These are phyloP conservation scores for Xenopus petersii DNA, from an alignment of 2,797 vertebrate genomes.

Conservation along the genomic window DNA sequence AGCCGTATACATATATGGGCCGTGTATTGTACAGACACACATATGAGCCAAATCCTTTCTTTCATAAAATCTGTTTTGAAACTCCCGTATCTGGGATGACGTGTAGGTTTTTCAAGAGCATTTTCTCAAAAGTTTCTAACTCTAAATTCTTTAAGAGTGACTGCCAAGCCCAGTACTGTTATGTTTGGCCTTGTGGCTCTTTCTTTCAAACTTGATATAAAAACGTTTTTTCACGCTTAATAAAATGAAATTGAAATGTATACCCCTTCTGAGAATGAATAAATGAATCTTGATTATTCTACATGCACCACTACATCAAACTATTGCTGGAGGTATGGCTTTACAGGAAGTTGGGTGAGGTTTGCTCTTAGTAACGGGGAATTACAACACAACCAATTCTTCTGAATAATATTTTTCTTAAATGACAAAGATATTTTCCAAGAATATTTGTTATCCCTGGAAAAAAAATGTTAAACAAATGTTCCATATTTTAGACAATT, in stretches of 20 bases:
- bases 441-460: slow-evolving; percentile 11
- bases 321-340: slow-evolving; percentile 32
- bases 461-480: not conserved
- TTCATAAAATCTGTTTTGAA: no score
- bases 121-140: not conserved
- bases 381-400: slow-evolving; percentile 22
- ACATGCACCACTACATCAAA: slow-evolving; percentile 28
- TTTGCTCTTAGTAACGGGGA: slow-evolving; percentile 22
- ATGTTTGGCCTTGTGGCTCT: not conserved
- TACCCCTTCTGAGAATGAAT: slow-evolving; percentile 22
- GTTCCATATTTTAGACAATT: slow-evolving; percentile 1
- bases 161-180: slow-evolving; percentile 27
- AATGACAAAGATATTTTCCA: slow-evolving; percentile 9
- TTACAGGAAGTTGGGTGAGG: slow-evolving; percentile 34
- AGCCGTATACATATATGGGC: no score
- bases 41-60: no score
- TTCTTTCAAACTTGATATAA: slow-evolving; percentile 5
- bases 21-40: no score
- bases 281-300: slow-evolving; percentile 26
- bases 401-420: slow-evolving; percentile 1
- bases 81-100: no score
- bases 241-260: slow-evolving; percentile 33
- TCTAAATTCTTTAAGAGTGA: slow-evolving; percentile 12
- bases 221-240: slow-evolving; percentile 40
- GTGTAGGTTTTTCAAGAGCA: not conserved